These are phyloP conservation scores for Symphodus melops DNA, from an alignment of 2,113 vertebrate genomes.

Conservation along the genomic window DNA sequence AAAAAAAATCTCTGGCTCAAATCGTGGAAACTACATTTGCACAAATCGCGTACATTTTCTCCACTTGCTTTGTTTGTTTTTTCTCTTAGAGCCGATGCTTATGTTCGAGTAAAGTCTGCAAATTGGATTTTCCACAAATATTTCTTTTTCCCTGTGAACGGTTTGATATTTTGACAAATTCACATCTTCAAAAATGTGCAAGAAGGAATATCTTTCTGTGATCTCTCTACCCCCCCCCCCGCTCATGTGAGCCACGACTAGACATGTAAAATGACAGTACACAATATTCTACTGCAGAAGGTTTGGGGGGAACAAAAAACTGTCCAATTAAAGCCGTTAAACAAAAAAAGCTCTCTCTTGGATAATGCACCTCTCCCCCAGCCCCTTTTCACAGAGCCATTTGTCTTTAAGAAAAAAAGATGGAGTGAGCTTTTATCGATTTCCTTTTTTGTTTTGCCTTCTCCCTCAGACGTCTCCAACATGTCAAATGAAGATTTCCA, in stretches of 20 bases:
- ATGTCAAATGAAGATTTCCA: slow-evolving; percentile 37
- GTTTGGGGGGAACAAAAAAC: slow-evolving; percentile 18
- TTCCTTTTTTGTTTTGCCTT: slow-evolving; percentile 34
- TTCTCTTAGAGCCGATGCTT: too few species aligned
- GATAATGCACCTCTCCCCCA: slow-evolving; percentile 18
- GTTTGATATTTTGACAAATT: too few species aligned
- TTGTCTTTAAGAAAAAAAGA: slow-evolving; percentile 10
- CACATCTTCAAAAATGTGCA: neutral
- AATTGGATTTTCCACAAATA: too few species aligned
- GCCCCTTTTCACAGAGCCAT: slow-evolving; percentile 22
- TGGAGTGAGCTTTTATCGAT: slow-evolving; percentile 42
- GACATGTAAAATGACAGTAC: slow-evolving; percentile 8
- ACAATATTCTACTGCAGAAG: neutral
- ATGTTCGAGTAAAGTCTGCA: too few species aligned
- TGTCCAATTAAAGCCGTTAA: slow-evolving; percentile 24
- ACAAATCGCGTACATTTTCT: too few species aligned
- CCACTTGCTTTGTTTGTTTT: too few species aligned
- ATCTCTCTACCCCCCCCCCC: neutral
- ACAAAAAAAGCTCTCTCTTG: slow-evolving; percentile 14
- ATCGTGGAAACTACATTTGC: too few species aligned
- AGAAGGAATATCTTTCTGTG: neutral
- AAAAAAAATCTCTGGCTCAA: too few species aligned
- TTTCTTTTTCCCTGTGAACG: too few species aligned
- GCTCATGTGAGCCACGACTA: neutral
- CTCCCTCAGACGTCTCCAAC: slow-evolving; percentile 28